Evolutionary conservation across 2,888 invertebrate genomes (phyloP), one percentile per base, ranked within the genome.

Genomic region (Orthosia cruda): DNA sequence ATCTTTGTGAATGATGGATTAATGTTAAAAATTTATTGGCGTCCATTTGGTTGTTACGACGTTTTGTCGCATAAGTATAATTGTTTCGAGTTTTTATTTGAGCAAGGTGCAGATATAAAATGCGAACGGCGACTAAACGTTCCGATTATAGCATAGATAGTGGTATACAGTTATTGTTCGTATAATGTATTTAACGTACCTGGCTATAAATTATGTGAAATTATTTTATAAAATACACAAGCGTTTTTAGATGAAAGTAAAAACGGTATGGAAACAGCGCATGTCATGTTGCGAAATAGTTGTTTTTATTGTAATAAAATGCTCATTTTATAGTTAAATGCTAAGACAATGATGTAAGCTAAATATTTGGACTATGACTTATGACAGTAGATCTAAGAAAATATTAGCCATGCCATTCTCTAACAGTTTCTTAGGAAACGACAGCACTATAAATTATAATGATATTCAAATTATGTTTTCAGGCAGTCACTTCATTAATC

Each of bases 61-160:
- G 90, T 94, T 95, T 89, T 87, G 90, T 88, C 83, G 86, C 89
- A 91, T 90, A 86, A 77, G 86, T 90, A 93, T 96, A 96, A 96
- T 96, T 96, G 96, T 96, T 95, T 92, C 95, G 90, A 95, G 95
- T 96, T 96, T 96, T 96, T 96, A 93, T 92, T 87, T 85, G 89
- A 91, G 94, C 96, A 96, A 96, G 96, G 96, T 96, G 96, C 96
- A 95, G 95, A 94, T 93, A 94, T 93, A 94, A 93, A 93, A 94
- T 92, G 91, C 87, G 90, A 87, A 90, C 87, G 88, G 90, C 85
- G 88, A 89, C 89, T 91, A 91, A 92, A 91, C 89, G 89, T 88
- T 91, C 83, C 89, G 92, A 92, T 90, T 91, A 88, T 89, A 90
- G 89, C 86, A 89, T 87, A 89, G 90, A 89, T 91, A 89, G 86